A percentile compares a stretch with the other conserved stretches of the same genome.
Conservation (phyloP, 1,140 invertebrate species). For the Heliconius congener region DNA sequence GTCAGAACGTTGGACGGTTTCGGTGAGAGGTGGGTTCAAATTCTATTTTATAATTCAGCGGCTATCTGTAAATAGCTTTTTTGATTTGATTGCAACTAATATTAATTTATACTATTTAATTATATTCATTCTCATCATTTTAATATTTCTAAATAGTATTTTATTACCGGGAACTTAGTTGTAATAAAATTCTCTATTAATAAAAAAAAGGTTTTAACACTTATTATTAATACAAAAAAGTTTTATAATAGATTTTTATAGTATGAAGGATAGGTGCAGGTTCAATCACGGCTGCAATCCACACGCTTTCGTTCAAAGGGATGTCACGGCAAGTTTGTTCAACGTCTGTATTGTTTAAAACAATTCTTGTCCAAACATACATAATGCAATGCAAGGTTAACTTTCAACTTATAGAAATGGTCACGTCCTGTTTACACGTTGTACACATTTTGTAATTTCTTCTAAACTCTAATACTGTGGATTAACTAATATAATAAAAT, state of each 20-base stretch:
- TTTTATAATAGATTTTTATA: neutral
- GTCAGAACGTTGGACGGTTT: too few species aligned
- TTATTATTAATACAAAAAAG: too few species aligned
- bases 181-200: too few species aligned
- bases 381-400: conserved; percentile 24
- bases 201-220: too few species aligned
- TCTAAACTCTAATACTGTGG: neutral
- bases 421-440: conserved; percentile 43
- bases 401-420: conserved; percentile 41
- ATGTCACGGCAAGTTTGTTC: conserved; percentile 34
- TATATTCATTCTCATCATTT: too few species aligned
- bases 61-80: too few species aligned
- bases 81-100: too few species aligned
- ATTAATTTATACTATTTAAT: too few species aligned
- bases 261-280: neutral
- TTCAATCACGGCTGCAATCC: neutral
- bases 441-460: conserved; percentile 41
- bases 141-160: too few species aligned
- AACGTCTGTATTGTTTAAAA: conserved; percentile 38
- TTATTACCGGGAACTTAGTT: too few species aligned
- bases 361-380: conserved; percentile 36
- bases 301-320: conserved; percentile 30
- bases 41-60: too few species aligned
- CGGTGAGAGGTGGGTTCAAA: too few species aligned
- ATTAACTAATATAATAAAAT: neutral